These are phyloP conservation scores for Trimorus sp. DNA, from an alignment of 2,888 invertebrate genomes.

Conservation along the genomic window DNA sequence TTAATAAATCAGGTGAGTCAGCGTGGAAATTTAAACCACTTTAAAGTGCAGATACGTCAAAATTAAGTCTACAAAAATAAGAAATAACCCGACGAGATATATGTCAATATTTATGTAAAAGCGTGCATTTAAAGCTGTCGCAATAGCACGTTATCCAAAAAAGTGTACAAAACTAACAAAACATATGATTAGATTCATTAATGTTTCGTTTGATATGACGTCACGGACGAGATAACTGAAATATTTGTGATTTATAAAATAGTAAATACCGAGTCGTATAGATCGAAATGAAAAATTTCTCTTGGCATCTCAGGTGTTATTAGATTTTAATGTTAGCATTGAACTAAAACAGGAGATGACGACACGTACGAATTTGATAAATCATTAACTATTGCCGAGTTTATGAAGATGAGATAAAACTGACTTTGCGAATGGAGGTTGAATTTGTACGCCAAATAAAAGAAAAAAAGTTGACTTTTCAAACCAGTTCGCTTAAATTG, in stretches of 20 bases:
- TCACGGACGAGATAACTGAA: conserved; percentile 32
- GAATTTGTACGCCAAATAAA: too few species aligned
- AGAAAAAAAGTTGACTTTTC: too few species aligned
- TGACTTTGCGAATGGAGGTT: too few species aligned
- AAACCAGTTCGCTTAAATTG: too few species aligned
- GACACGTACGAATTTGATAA: conserved; percentile 6
- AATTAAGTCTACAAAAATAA: conserved; percentile 4
- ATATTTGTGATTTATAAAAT: conserved; percentile 32
- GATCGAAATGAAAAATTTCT: conserved; percentile 18
- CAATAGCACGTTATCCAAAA: neutral
- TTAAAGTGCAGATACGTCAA: neutral
- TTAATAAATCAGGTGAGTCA: neutral
- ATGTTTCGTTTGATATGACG: conserved; percentile 27
- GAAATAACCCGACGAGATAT: neutral
- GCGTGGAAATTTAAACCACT: neutral
- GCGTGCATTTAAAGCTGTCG: conserved; percentile 1
- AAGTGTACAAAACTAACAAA: conserved; percentile 10
- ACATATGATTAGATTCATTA: conserved; percentile 36
- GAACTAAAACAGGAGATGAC: neutral
- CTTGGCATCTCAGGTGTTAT: conserved; percentile 2
- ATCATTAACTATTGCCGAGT: neutral
- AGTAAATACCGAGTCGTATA: conserved; percentile 14
- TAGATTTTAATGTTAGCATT: conserved; percentile 11
- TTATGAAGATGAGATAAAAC: too few species aligned
- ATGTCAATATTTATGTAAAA: conserved; percentile 9